Base-by-base conservation (phyloP, 1,140 invertebrate genomes). In the Lamellibrachia luymesi region DNA sequence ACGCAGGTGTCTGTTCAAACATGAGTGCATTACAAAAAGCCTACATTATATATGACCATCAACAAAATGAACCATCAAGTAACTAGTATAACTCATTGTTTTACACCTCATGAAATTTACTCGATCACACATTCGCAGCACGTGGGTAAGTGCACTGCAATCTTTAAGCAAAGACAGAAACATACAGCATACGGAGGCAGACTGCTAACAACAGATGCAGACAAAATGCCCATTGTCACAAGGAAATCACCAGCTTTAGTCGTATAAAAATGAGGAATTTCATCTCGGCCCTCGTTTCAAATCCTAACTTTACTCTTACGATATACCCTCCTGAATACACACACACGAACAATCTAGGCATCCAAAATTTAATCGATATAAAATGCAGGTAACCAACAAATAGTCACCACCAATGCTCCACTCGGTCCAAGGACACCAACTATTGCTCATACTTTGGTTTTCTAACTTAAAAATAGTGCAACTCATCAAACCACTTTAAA, bases 161-260 rank as follows among this genome's bases (percentile, higher is more conserved):
- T 0, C 1, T 6, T 13, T 56, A 56, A 56, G 52, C 52, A 80
- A 80, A 4, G 17, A 80, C 64, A 17, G 64, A 2, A 80, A 10
- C 64, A 80, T 22, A 80, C 64, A 80, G 25, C 64, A 38, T 38
- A 38, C 38, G 1, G 38, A 38, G 38, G 38, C 38, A 80, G 6
- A 80, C 13, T 80, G 64, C 64, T 80, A 80, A 80, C 64, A 80
- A 80, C 25, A 80, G 64, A 80, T 80, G 64, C 64, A 80, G 64
- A 80, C 64, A 80, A 80, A 80, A 80, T 80, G 64, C 64, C 64
- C 64, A 80, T 80, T 80, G 64, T 80, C 64, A 80, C 64, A 80
- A 80, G 25, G 6, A 80, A 80, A 80, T 80, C 64, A 80, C 64
- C 64, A 80, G 13, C 13, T 80, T 80, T 80, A 80, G 25, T 80